A percentile compares a stretch with the other conserved stretches of the same genome.
These are phyloP conservation scores for Ceriagrion tenellum DNA, from an alignment of 2,888 invertebrate genomes.

Conservation along the genomic window DNA sequence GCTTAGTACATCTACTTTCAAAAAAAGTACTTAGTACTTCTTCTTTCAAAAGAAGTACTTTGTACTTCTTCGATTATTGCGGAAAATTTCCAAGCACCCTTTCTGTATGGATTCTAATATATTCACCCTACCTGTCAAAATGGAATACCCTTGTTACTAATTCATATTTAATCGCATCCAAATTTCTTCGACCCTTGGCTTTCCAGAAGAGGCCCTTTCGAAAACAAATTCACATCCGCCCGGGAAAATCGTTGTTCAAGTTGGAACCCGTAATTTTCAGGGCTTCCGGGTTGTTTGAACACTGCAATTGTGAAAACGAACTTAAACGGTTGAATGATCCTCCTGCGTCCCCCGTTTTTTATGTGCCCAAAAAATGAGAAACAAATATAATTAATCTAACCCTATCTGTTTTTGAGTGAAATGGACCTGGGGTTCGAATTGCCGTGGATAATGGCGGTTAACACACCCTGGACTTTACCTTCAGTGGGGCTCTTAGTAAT, in stretches of 20 bases:
- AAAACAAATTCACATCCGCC: not conserved
- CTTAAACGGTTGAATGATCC: not conserved
- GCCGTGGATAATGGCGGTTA: not conserved
- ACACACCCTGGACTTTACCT: not conserved
- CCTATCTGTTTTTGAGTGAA: not conserved
- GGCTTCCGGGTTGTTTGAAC: conserved; percentile 37
- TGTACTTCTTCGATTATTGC: no score
- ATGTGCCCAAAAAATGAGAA: not conserved
- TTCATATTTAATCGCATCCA: conserved; percentile 48
- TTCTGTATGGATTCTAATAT: no score
- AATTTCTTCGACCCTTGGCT: not conserved
- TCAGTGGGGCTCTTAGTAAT: not conserved
- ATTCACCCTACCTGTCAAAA: not conserved
- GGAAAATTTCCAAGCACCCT: no score
- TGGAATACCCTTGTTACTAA: not conserved
- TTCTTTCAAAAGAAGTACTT: no score
- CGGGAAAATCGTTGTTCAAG: conserved; percentile 30
- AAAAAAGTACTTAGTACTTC: no score
- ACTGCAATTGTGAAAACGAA: conserved; percentile 41
- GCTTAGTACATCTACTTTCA: no score
- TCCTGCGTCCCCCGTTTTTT: not conserved
- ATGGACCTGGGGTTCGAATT: not conserved
- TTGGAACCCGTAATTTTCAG: conserved; percentile 33
- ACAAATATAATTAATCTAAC: conserved; percentile 19
- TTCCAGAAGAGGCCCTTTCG: not conserved